phyloP scores from a whole-genome alignment of 2,113 vertebrate genomes.

The Caranx ignobilis region DNA sequence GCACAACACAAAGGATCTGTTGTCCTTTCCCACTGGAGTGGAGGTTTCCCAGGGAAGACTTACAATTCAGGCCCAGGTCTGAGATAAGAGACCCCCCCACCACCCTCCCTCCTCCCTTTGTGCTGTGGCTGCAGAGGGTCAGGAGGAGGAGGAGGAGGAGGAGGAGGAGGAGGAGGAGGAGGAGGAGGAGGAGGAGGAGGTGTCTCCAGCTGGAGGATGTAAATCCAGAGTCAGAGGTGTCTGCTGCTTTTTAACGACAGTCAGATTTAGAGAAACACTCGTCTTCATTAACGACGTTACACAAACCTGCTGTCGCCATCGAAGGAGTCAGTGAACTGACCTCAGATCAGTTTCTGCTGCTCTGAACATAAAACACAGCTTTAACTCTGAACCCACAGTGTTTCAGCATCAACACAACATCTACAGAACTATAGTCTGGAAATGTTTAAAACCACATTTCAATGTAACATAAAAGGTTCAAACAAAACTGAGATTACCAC shows the following conservation, averaged over 20 bases:
- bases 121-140: constrained; percentile 49
- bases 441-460: too few relatives aligned
- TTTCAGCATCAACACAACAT: too few relatives aligned
- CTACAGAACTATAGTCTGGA: too few relatives aligned
- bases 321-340: too few relatives aligned
- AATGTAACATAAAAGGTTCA: too few relatives aligned
- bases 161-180: neutral
- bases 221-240: constrained; percentile 49
- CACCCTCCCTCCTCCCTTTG: constrained; percentile 48
- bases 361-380: too few relatives aligned
- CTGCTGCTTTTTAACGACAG: constrained; percentile 7
- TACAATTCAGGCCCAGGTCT: constrained; percentile 46
- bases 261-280: neutral
- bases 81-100: constrained; percentile 41
- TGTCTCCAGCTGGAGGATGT: constrained; percentile 60
- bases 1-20: constrained; percentile 67
- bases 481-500: too few relatives aligned
- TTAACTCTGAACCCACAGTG: too few relatives aligned
- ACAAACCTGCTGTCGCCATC: neutral
- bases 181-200: constrained; percentile 7
- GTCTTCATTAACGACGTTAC: constrained; percentile 1
- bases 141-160: constrained; percentile 23
- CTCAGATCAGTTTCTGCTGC: too few relatives aligned
- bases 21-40: constrained; percentile 60
- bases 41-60: constrained; percentile 67